Evolutionary conservation across 2,113 vertebrate genomes (phyloP).

Genomic region (Mobula hypostoma): DNA sequence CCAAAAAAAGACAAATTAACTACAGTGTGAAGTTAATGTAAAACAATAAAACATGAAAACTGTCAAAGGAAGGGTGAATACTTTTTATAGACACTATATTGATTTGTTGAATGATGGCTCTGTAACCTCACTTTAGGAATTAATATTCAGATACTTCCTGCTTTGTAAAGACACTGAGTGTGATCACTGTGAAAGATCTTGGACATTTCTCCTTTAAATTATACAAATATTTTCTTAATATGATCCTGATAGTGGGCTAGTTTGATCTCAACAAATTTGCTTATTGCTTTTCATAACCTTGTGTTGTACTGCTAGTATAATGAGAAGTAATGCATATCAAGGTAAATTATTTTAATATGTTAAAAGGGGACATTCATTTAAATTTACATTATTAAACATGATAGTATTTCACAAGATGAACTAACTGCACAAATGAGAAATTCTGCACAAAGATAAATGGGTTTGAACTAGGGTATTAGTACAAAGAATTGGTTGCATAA

Average conservation of each 20-base stretch:
- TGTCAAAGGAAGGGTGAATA: too few species aligned
- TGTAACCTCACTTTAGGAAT: neutral
- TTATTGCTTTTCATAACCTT: neutral
- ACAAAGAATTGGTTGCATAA: too few species aligned
- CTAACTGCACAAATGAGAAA: too few species aligned
- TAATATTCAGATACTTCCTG: neutral
- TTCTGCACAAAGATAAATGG: too few species aligned
- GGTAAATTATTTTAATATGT: neutral
- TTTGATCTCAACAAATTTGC: neutral
- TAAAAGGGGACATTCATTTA: too few species aligned
- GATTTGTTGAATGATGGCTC: neutral
- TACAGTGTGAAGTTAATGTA: too few species aligned
- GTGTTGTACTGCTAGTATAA: neutral
- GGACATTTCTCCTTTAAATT: neutral
- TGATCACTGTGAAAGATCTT: neutral
- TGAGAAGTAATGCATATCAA: neutral
- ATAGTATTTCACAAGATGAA: too few species aligned
- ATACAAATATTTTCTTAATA: neutral
- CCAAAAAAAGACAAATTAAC: too few species aligned
- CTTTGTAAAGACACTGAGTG: neutral
- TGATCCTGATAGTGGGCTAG: neutral
- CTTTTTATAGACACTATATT: neutral
- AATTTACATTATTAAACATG: too few species aligned
- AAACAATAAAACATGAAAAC: too few species aligned
- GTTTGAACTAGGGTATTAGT: too few species aligned